Percentiles rank a stretch among this genome's conserved stretches.
Evolutionary conservation across 2,113 vertebrate species (phyloP).

Genomic region (Prionailurus viverrinus): DNA sequence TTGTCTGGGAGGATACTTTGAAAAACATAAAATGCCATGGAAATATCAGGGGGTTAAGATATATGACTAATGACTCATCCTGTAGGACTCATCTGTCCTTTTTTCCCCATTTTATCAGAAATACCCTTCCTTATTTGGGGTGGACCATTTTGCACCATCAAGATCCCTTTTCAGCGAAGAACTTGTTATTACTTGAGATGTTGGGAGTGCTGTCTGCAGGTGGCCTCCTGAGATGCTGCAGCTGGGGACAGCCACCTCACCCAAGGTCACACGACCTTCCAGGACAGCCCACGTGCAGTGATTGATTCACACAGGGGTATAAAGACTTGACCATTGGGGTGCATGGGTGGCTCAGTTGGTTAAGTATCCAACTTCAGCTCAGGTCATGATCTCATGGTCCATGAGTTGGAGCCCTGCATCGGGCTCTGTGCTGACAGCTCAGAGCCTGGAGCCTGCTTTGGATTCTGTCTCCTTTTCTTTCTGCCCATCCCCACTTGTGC

Average conservation of each 20-base stretch:
- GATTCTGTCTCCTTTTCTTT: no score
- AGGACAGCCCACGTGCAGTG: no score
- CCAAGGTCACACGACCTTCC: neutral
- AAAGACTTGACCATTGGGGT: neutral
- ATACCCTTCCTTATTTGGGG: neutral
- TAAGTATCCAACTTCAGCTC: no score
- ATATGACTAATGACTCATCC: neutral
- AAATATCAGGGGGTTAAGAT: neutral
- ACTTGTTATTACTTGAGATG: neutral
- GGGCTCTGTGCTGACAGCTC: no score
- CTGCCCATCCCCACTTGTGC: no score
- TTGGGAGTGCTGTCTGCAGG: neutral
- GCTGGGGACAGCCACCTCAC: neutral
- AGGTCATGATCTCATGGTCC: no score
- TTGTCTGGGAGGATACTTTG: neutral
- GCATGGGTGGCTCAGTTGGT: no score
- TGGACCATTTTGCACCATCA: neutral
- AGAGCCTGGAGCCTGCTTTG: no score
- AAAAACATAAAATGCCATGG: neutral
- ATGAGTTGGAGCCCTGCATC: no score
- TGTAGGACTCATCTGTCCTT: neutral
- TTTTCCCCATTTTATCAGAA: neutral
- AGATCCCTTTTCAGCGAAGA: neutral
- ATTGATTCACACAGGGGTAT: neutral
- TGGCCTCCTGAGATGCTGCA: neutral